A percentile compares a stretch with the other conserved stretches of the same genome.
Evolutionary conservation across 1,140 invertebrate species (phyloP).

Genomic region (Phortica variegata): DNA sequence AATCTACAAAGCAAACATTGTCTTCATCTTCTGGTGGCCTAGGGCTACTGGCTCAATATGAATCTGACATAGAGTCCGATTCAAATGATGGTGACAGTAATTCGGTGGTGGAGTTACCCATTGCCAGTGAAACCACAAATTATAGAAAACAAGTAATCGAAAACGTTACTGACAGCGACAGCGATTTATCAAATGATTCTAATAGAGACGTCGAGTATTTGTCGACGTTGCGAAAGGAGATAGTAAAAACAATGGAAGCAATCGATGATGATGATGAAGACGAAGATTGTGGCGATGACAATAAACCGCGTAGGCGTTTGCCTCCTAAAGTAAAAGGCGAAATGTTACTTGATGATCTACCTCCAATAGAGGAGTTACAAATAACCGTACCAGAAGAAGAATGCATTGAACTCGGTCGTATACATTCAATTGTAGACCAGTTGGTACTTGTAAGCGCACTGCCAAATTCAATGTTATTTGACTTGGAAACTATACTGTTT

Average conservation of each 20-base stretch:
- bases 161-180: slow-evolving; percentile 28
- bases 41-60: slow-evolving; percentile 38
- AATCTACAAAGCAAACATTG: neutral
- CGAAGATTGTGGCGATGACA: slow-evolving; percentile 38
- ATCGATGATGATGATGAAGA: slow-evolving; percentile 40
- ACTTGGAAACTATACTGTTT: slow-evolving; percentile 84
- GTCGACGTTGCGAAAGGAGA: slow-evolving; percentile 33
- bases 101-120: slow-evolving; percentile 36
- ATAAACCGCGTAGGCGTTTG: slow-evolving; percentile 19
- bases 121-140: neutral
- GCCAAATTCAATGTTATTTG: slow-evolving; percentile 70
- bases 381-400: slow-evolving; percentile 76
- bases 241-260: slow-evolving; percentile 39
- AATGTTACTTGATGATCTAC: slow-evolving; percentile 67
- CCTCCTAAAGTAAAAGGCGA: slow-evolving; percentile 45
- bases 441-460: slow-evolving; percentile 73
- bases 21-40: slow-evolving; percentile 16
- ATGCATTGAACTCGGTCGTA: slow-evolving; percentile 71
- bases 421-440: slow-evolving; percentile 71
- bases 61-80: slow-evolving; percentile 33
- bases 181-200: slow-evolving; percentile 14
- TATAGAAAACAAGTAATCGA: slow-evolving; percentile 24
- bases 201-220: slow-evolving; percentile 39
- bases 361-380: slow-evolving; percentile 79
- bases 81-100: slow-evolving; percentile 8